Conservation (phyloP, 2,113 vertebrate species). For the Erpornis zantholeuca region DNA sequence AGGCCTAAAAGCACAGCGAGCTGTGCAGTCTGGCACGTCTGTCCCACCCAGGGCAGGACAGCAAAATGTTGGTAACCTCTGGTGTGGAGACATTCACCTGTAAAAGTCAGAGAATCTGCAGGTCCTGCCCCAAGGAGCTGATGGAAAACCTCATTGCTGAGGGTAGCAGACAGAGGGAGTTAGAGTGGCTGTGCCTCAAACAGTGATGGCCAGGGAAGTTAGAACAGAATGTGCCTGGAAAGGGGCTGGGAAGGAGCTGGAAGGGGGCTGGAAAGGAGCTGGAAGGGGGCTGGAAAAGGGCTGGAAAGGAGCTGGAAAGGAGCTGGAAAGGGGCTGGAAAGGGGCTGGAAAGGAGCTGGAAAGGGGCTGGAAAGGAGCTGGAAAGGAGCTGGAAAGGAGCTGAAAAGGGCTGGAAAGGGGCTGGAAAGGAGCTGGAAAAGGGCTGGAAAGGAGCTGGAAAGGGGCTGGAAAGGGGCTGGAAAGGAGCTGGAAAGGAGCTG, state of each 20-base stretch:
- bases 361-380: too few species aligned
- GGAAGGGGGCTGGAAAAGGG: too few species aligned
- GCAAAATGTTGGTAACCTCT: background rate
- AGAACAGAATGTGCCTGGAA: background rate
- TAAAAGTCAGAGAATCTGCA: background rate
- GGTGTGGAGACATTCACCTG: background rate
- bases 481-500: too few species aligned
- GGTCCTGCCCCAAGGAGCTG: background rate
- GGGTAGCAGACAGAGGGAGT: background rate
- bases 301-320: background rate
- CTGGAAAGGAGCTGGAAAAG: too few species aligned
- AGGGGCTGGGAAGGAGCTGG: background rate
- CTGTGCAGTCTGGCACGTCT: background rate
- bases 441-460: too few species aligned
- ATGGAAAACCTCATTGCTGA: background rate
- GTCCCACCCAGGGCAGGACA: background rate
- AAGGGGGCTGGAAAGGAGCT: too few species aligned
- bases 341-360: too few species aligned
- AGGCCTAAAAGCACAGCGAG: background rate
- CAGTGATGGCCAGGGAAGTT: too few species aligned
- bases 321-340: too few species aligned
- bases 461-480: too few species aligned
- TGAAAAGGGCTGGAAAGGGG: too few species aligned
- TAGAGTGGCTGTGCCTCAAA: background rate
- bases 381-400: too few species aligned